Conservation (phyloP, 2,797 vertebrate genomes). For the Helarctos malayanus region DNA sequence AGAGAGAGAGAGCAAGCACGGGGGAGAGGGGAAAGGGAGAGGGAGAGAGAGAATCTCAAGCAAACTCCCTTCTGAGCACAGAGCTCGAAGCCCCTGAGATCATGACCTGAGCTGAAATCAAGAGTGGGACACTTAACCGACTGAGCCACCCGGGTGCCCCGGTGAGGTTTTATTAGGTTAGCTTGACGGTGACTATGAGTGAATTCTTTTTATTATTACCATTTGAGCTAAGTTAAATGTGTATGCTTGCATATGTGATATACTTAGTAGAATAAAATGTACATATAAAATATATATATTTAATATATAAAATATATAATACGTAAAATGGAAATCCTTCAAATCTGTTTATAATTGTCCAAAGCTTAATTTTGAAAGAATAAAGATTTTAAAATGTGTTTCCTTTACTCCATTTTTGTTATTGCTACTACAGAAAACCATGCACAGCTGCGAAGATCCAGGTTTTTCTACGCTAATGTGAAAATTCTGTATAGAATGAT, state of each 20-base stretch:
- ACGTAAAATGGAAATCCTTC: neutral
- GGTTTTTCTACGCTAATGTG: neutral
- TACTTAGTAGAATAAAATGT: neutral
- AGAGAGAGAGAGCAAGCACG: neutral
- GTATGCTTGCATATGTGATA: neutral
- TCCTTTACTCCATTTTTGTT: neutral
- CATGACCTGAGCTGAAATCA: neutral
- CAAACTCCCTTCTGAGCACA: neutral
- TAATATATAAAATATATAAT: neutral
- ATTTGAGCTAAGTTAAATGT: neutral
- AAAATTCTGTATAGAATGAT: neutral
- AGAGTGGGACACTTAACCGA: neutral
- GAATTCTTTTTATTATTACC: neutral
- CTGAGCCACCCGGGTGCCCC: neutral
- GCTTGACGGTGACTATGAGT: neutral
- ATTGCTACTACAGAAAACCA: neutral
- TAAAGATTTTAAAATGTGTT: neutral
- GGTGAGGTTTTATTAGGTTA: neutral
- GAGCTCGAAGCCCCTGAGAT: neutral
- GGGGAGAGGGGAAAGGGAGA: neutral
- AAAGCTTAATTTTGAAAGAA: constrained; percentile 49
- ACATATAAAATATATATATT: neutral
- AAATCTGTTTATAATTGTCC: neutral
- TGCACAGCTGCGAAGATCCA: neutral
- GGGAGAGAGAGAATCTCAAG: neutral